Conservation (phyloP, 2,113 vertebrate species). For the Macrotis lagotis region DNA sequence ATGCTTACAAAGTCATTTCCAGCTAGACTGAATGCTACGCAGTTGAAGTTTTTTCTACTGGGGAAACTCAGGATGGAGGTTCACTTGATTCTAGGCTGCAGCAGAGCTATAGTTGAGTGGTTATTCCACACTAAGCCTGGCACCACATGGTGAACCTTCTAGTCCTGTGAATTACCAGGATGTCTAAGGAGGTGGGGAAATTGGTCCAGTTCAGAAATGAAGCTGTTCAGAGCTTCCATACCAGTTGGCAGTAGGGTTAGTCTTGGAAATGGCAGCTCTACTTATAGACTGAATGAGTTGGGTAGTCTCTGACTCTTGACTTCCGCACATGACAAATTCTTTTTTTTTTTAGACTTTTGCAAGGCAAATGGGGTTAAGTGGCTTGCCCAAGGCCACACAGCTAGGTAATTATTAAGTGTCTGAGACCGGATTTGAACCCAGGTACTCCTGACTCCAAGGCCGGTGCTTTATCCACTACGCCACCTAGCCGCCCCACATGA, state of each 20-base stretch:
- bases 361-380: too few relatives aligned
- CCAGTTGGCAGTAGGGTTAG: neutral
- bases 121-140: neutral
- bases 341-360: too few relatives aligned
- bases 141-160: neutral
- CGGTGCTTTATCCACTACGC: too few relatives aligned
- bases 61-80: neutral
- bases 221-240: neutral
- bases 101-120: neutral
- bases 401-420: too few relatives aligned
- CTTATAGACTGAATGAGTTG: neutral
- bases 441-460: too few relatives aligned
- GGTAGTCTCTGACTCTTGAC: neutral
- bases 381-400: too few relatives aligned
- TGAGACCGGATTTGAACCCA: too few relatives aligned
- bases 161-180: neutral
- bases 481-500: too few relatives aligned
- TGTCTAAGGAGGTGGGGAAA: neutral
- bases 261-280: neutral
- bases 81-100: neutral
- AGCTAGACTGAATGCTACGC: neutral
- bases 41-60: neutral
- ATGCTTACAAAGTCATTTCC: neutral
- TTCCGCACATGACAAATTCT: too few relatives aligned
- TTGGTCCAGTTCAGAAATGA: neutral